phyloP scores from a whole-genome alignment of 2,113 vertebrate genomes.

The Salvelinus fontinalis region DNA sequence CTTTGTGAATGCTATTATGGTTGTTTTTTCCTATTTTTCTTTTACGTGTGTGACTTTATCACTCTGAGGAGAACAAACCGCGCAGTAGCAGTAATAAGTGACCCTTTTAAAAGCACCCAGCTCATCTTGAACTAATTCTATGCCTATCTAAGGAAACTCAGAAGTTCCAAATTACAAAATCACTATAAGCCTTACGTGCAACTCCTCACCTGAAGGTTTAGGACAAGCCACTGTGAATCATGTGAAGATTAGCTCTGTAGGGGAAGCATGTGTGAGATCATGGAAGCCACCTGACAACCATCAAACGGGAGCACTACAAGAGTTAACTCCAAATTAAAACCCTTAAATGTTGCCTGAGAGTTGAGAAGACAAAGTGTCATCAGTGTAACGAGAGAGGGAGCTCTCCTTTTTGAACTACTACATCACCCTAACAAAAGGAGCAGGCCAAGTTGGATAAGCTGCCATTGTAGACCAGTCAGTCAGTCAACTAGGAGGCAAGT shows the following conservation, averaged over 20 bases:
- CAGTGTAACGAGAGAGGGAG: neutral
- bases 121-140: slow-evolving; percentile 32
- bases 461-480: slow-evolving; percentile 9
- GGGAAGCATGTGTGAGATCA: slow-evolving; percentile 4
- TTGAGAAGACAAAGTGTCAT: slow-evolving; percentile 22
- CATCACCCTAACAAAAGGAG: neutral
- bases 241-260: slow-evolving; percentile 51
- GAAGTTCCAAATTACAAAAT: slow-evolving; percentile 48
- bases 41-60: neutral
- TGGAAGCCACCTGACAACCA: slow-evolving; percentile 34
- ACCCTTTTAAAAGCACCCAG: slow-evolving; percentile 13
- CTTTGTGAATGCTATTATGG: neutral
- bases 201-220: slow-evolving; percentile 55
- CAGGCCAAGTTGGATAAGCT: neutral
- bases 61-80: neutral
- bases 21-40: neutral
- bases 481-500: slow-evolving; percentile 17
- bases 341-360: slow-evolving; percentile 42
- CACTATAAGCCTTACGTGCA: slow-evolving; percentile 46
- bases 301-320: slow-evolving; percentile 30
- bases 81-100: slow-evolving; percentile 35
- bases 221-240: slow-evolving; percentile 54
- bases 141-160: slow-evolving; percentile 12
- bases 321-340: slow-evolving; percentile 45
- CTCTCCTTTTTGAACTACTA: neutral